These are phyloP conservation scores for Kryptolebias marmoratus DNA, from an alignment of 2,113 vertebrate species.

Conservation along the genomic window DNA sequence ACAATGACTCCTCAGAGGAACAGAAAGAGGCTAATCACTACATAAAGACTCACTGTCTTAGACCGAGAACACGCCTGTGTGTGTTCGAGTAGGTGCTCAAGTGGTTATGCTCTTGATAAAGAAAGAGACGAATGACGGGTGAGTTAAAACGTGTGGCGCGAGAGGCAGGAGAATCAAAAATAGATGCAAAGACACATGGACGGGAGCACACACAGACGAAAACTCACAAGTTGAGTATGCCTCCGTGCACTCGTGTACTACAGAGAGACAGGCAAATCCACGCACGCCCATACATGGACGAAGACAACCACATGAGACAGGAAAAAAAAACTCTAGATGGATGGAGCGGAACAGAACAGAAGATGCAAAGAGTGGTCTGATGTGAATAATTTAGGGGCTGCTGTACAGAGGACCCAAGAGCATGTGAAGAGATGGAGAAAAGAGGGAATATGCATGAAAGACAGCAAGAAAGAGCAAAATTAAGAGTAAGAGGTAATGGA, in stretches of 20 bases:
- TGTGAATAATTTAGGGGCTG: conserved; percentile 76
- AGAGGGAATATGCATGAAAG: conserved; percentile 25
- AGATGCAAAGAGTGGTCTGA: conserved; percentile 71
- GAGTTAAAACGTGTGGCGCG: conserved; percentile 17
- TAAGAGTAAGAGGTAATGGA: conserved; percentile 8
- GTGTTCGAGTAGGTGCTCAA: background rate
- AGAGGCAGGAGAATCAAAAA: conserved; percentile 50
- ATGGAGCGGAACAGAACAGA: conserved; percentile 58
- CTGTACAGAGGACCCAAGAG: conserved; percentile 67
- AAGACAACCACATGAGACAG: conserved; percentile 45
- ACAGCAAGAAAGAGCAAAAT: background rate
- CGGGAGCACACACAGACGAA: conserved; percentile 37
- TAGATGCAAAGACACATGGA: conserved; percentile 38
- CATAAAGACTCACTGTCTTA: conserved; percentile 55
- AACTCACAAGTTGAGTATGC: background rate
- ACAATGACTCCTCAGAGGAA: conserved; percentile 71
- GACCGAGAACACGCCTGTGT: conserved; percentile 35
- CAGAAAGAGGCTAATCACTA: conserved; percentile 67
- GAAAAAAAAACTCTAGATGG: conserved; percentile 56
- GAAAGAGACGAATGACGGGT: conserved; percentile 22
- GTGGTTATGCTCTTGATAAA: conserved; percentile 22
- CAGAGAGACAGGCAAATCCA: conserved; percentile 1
- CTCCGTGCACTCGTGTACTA: background rate
- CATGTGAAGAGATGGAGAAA: conserved; percentile 30
- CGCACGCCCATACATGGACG: background rate